A percentile compares a stretch with the other conserved stretches of the same genome.
Conservation (phyloP, 1,140 invertebrate genomes). For the Drepana arcuata region DNA sequence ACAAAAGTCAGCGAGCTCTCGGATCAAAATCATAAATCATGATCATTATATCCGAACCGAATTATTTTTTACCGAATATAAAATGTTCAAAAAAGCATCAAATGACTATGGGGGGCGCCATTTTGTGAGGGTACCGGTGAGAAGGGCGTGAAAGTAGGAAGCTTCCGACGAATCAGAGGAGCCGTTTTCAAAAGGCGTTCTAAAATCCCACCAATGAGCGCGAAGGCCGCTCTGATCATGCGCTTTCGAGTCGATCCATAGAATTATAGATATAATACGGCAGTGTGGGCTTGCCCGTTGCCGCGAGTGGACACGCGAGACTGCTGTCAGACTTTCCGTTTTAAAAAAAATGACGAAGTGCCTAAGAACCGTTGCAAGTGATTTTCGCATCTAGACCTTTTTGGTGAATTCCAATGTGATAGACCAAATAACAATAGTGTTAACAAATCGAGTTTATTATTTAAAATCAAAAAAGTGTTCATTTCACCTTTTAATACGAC, state of each 20-base stretch:
- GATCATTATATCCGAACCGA: conserved; percentile 69
- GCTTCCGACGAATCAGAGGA: conserved; percentile 31
- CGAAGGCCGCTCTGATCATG: conserved; percentile 43
- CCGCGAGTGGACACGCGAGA: conserved; percentile 40
- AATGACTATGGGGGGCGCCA: conserved; percentile 66
- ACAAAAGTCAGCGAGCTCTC: conserved; percentile 36
- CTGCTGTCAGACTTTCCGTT: conserved; percentile 30
- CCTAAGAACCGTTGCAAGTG: too few relatives aligned
- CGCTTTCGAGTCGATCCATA: conserved; percentile 66
- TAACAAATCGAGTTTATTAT: too few relatives aligned
- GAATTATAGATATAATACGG: conserved; percentile 64
- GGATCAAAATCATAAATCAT: conserved; percentile 69
- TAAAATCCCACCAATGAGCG: conserved; percentile 36
- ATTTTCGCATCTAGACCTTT: too few relatives aligned
- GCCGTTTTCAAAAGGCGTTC: conserved; percentile 50
- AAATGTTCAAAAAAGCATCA: conserved; percentile 69
- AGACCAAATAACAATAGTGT: conserved; percentile 17
- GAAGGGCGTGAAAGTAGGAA: conserved; percentile 58
- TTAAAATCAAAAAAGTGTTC: too few relatives aligned
- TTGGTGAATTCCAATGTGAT: conserved; percentile 29
- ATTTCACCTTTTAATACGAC: too few relatives aligned
- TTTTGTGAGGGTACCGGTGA: conserved; percentile 54
- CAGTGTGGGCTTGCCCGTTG: conserved; percentile 62
- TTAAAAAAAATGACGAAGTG: conserved; percentile 58
- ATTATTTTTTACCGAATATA: conserved; percentile 70